Evolutionary conservation across 1,140 invertebrate genomes (phyloP).

Genomic region (Drosophila punjabiensis): DNA sequence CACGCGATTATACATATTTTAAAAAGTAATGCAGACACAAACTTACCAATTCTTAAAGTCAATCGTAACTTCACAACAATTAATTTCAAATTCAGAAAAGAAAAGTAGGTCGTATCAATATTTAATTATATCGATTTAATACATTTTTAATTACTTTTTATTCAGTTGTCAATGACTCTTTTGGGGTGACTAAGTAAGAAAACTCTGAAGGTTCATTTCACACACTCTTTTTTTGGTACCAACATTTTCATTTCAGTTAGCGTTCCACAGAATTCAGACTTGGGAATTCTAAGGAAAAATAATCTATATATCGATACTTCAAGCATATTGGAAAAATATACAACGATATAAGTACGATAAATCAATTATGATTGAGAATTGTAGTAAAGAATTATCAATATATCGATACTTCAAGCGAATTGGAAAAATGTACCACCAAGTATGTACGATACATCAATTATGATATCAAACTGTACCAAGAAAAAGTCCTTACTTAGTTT

Average conservation of each 20-base stretch:
- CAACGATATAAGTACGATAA: too few relatives aligned
- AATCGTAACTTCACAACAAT: neutral
- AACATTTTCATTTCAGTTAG: neutral
- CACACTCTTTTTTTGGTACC: neutral
- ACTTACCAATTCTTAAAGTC: neutral
- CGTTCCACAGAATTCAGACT: neutral
- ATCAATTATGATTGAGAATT: too few relatives aligned
- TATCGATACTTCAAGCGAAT: too few relatives aligned
- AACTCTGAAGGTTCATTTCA: neutral
- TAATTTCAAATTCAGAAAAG: neutral
- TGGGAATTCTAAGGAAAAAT: neutral
- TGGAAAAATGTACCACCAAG: neutral
- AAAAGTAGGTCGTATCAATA: neutral
- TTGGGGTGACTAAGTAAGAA: neutral
- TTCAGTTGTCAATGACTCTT: neutral
- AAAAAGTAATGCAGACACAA: neutral
- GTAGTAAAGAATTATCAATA: too few relatives aligned
- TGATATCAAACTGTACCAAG: neutral
- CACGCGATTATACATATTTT: neutral
- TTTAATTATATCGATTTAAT: constrained; percentile 2
- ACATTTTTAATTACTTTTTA: neutral
- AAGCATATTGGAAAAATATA: too few relatives aligned
- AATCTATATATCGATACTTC: too few relatives aligned
- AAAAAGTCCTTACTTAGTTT: neutral
- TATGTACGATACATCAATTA: neutral